Evolutionary conservation across 2,797 vertebrate species (phyloP).

Genomic region (Eospalax fontanierii): DNA sequence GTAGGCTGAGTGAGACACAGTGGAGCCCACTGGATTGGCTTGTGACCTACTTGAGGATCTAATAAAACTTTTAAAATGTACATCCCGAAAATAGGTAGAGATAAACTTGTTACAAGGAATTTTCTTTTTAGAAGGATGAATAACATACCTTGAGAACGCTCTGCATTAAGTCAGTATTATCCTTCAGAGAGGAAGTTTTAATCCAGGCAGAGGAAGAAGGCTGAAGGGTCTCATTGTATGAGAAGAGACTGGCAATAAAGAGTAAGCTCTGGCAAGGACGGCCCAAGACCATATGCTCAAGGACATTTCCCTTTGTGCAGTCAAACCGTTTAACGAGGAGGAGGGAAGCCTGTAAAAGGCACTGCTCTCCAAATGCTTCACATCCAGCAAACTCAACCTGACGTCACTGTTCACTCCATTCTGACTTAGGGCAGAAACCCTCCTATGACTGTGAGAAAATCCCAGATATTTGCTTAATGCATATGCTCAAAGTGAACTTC

Average conservation of each 20-base stretch:
- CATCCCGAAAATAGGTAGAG: background rate
- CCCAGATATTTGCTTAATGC: background rate
- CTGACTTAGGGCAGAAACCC: background rate
- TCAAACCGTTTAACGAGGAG: background rate
- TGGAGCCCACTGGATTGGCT: background rate
- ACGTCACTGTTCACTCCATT: background rate
- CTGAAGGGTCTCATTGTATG: background rate
- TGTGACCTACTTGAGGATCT: background rate
- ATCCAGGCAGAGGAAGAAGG: background rate
- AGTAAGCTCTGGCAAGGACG: background rate
- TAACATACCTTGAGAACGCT: background rate
- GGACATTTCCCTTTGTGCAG: background rate
- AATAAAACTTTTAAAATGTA: background rate
- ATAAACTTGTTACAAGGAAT: background rate
- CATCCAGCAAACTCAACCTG: conserved; percentile 28
- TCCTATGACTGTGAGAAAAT: background rate
- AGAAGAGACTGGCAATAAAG: background rate
- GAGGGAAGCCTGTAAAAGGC: background rate
- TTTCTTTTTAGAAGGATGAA: background rate
- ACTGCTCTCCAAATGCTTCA: background rate
- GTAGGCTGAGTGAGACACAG: background rate
- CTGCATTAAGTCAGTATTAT: background rate
- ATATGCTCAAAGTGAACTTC: conserved; percentile 6
- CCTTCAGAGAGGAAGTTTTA: background rate
- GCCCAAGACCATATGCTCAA: background rate